phyloP scores from a whole-genome alignment of 2,888 invertebrate genomes.

The Odontomyia ornata region DNA sequence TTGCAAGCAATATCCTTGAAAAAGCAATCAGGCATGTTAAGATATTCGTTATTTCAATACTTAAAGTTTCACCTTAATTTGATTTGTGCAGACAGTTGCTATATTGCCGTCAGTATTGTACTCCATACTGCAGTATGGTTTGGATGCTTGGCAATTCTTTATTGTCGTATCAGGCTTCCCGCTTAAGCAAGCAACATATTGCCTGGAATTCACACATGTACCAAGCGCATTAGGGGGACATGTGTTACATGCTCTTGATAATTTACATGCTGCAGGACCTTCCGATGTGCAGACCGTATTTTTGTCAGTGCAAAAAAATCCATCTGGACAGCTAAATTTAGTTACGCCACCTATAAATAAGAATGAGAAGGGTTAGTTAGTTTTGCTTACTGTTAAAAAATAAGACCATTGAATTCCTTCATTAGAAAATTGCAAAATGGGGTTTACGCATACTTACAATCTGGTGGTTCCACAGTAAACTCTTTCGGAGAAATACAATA shows the following conservation, averaged over 20 bases:
- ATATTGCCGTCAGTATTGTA: not conserved
- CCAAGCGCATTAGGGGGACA: not conserved
- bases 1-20: too few relatives aligned
- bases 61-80: not conserved
- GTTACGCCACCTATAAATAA: too few relatives aligned
- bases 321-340: not conserved
- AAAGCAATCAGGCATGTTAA: too few relatives aligned
- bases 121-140: not conserved
- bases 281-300: not conserved
- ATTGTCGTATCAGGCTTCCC: not conserved
- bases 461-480: too few relatives aligned
- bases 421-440: too few relatives aligned
- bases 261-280: not conserved
- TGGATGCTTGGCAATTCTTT: not conserved
- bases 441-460: too few relatives aligned
- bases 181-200: not conserved
- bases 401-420: too few relatives aligned
- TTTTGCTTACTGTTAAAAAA: too few relatives aligned
- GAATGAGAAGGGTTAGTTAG: too few relatives aligned
- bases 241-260: not conserved
- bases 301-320: not conserved
- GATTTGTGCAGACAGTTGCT: not conserved
- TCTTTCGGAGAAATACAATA: too few relatives aligned
- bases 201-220: not conserved
- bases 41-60: too few relatives aligned